Evolutionary conservation across 2,888 invertebrate genomes (phyloP).

Genomic region (Auanema freiburgensis): DNA sequence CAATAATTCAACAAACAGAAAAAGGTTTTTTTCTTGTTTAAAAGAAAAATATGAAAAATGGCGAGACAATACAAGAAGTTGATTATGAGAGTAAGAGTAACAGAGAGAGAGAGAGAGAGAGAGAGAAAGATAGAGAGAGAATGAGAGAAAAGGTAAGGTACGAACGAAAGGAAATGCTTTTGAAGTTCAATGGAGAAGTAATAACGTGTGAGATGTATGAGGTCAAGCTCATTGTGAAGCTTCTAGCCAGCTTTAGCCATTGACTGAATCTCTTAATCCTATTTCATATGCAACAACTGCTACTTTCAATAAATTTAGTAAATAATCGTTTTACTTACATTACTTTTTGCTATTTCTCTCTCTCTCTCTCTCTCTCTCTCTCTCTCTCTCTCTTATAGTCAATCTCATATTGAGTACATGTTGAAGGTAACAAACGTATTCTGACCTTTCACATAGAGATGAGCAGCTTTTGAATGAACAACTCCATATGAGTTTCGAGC

Average conservation of each 20-base stretch:
- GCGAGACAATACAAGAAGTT: too few species aligned
- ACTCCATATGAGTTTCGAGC: slow-evolving; percentile 67
- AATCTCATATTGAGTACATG: too few species aligned
- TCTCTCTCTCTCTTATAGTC: too few species aligned
- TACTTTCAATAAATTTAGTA: slow-evolving; percentile 13
- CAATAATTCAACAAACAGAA: too few species aligned
- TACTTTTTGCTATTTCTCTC: not conserved
- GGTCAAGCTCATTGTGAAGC: too few species aligned
- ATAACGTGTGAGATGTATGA: too few species aligned
- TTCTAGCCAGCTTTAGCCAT: not conserved
- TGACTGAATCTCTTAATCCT: slow-evolving; percentile 25
- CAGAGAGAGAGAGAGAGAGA: not conserved
- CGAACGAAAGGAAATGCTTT: not conserved
- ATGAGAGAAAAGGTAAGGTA: not conserved
- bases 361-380: slow-evolving; percentile 5
- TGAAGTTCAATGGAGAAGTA: too few species aligned
- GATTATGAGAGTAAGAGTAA: too few species aligned
- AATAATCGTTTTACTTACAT: too few species aligned
- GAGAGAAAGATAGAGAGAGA: not conserved
- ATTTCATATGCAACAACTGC: slow-evolving; percentile 22
- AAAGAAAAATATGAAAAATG: too few species aligned
- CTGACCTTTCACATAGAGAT: slow-evolving; percentile 69
- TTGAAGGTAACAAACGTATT: slow-evolving; percentile 7
- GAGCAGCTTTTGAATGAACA: slow-evolving; percentile 67
- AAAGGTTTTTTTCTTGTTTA: too few species aligned